Percentiles rank a stretch among this genome's conserved stretches.
phyloP scores from a whole-genome alignment of 2,113 vertebrate species.

The Atrichornis clamosus region DNA sequence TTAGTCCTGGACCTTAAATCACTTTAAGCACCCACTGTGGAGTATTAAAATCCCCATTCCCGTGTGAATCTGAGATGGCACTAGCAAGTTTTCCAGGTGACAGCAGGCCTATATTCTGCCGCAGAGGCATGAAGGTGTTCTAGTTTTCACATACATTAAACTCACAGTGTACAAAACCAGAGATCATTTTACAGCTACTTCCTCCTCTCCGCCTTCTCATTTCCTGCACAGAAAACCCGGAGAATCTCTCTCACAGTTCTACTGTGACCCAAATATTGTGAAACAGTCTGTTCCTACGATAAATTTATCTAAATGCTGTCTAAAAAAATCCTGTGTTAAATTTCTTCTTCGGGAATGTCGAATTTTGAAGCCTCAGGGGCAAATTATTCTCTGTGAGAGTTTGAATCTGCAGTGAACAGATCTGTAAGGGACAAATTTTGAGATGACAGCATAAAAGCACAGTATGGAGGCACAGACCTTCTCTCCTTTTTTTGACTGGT shows the following conservation, averaged over 20 bases:
- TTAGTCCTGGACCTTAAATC: not conserved
- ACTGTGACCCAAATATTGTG: conserved; percentile 42
- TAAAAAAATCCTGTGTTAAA: not conserved
- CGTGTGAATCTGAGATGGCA: not conserved
- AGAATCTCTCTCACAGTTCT: conserved; percentile 38
- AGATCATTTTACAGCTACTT: conserved; percentile 23
- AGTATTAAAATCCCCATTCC: not conserved
- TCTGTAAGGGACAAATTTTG: not conserved
- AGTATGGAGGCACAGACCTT: not conserved
- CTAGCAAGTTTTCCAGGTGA: not conserved
- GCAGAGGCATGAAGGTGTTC: not conserved
- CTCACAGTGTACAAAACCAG: not conserved
- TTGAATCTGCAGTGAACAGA: not conserved
- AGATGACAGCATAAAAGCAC: not conserved
- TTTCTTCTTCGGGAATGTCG: not conserved
- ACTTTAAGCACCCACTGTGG: not conserved
- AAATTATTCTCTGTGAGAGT: not conserved
- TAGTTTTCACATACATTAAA: not conserved
- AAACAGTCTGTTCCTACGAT: conserved; percentile 42
- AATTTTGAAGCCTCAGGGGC: not conserved
- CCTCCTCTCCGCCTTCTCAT: conserved; percentile 32
- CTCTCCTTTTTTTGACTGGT: not conserved
- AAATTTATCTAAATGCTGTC: not conserved
- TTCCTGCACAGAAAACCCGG: conserved; percentile 31
- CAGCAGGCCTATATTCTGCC: not conserved